These are phyloP conservation scores for Hemiprocne comata DNA, from an alignment of 2,113 vertebrate species.

Conservation along the genomic window DNA sequence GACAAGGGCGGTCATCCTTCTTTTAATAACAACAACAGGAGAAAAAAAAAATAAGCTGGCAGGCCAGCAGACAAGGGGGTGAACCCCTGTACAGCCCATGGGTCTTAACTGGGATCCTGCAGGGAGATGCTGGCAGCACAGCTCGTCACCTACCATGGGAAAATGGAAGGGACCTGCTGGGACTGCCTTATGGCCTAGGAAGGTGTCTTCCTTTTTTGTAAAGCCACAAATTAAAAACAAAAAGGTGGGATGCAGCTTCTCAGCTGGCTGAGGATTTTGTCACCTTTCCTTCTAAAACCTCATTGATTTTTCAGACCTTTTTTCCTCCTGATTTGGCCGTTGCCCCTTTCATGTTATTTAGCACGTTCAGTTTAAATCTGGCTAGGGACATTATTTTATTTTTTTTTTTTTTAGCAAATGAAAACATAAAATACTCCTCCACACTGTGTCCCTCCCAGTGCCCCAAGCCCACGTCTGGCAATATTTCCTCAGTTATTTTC, in stretches of 20 bases:
- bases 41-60: background rate
- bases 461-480: constrained; percentile 1
- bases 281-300: background rate
- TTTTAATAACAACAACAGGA: background rate
- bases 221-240: background rate
- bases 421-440: background rate
- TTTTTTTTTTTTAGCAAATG: background rate
- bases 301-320: background rate
- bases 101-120: background rate
- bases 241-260: background rate
- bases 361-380: background rate
- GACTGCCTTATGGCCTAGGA: fast-evolving
- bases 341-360: background rate
- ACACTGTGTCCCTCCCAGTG: background rate
- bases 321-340: background rate
- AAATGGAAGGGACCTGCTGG: background rate
- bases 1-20: background rate
- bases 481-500: background rate
- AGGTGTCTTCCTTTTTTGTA: background rate
- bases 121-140: fast-evolving
- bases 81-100: fast-evolving
- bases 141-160: fast-evolving
- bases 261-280: background rate
- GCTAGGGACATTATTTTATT: no score
- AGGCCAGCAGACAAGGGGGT: background rate